A percentile compares a stretch with the other conserved stretches of the same genome.
Evolutionary conservation across 2,888 invertebrate species (phyloP).

Genomic region (Spialia ferax): DNA sequence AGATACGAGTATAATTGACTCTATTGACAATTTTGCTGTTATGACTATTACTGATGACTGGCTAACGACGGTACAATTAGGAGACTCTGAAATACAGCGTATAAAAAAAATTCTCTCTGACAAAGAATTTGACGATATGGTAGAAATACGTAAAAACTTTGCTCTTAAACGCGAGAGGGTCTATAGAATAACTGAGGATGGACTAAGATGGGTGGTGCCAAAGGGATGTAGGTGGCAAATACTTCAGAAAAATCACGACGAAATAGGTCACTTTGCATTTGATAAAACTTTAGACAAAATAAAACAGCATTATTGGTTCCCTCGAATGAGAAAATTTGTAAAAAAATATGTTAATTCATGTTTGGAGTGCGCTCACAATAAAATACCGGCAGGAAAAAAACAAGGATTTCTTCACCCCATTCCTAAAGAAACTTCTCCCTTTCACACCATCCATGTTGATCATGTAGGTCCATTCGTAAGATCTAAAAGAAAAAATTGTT

Average conservation of each 20-base stretch:
- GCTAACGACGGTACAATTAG: constrained; percentile 42
- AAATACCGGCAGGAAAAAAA: background rate
- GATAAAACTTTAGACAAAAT: background rate
- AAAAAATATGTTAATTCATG: constrained; percentile 4
- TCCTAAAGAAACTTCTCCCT: background rate
- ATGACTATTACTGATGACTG: constrained; percentile 30
- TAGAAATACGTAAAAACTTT: background rate
- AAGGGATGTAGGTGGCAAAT: background rate
- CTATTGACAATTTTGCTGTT: constrained; percentile 39
- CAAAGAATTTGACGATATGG: background rate
- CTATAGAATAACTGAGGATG: background rate
- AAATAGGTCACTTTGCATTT: constrained; percentile 1
- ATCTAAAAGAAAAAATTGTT: background rate
- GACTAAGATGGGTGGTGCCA: constrained; percentile 2
- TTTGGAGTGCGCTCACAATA: background rate
- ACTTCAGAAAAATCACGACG: constrained; percentile 4
- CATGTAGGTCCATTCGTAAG: constrained; percentile 1
- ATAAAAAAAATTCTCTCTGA: background rate
- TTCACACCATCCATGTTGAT: constrained; percentile 1
- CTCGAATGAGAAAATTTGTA: background rate
- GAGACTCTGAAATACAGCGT: constrained; percentile 42
- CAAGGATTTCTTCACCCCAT: background rate
- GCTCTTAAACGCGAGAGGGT: constrained; percentile 1
- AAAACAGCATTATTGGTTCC: constrained; percentile 1
- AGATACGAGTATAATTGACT: background rate